phyloP scores from a whole-genome alignment of 2,888 invertebrate genomes.

The Mechanitis messenoides region DNA sequence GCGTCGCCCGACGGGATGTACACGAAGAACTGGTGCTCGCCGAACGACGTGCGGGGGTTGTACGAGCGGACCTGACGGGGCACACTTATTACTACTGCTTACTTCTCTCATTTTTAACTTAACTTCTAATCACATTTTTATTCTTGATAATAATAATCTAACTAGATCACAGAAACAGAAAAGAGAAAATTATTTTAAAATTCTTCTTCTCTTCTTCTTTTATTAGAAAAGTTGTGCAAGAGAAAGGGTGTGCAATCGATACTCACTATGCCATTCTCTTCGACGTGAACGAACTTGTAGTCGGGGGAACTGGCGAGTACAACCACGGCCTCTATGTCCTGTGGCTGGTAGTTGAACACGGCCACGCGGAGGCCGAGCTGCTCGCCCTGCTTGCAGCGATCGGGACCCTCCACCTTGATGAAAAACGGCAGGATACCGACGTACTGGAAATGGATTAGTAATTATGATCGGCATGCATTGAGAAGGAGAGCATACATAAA shows the following conservation, averaged over 20 bases:
- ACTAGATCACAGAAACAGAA: too few relatives aligned
- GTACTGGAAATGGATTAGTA: constrained; percentile 74
- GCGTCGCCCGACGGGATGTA: constrained; percentile 88
- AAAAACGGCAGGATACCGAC: constrained; percentile 94
- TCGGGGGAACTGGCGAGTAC: constrained; percentile 89
- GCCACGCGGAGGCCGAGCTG: constrained; percentile 94
- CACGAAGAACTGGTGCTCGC: constrained; percentile 96
- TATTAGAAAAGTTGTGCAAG: too few relatives aligned
- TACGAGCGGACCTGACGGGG: constrained; percentile 81
- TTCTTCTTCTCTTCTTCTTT: too few relatives aligned
- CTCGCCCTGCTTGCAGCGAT: constrained; percentile 89
- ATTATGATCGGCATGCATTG: constrained; percentile 47
- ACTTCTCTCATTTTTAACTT: too few relatives aligned
- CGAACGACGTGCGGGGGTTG: constrained; percentile 91
- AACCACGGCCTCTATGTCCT: constrained; percentile 89
- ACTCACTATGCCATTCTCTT: constrained; percentile 87
- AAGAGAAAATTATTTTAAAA: too few relatives aligned
- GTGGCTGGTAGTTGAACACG: constrained; percentile 95
- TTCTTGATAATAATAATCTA: too few relatives aligned
- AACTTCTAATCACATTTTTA: background rate
- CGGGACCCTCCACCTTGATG: constrained; percentile 95
- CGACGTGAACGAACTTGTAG: constrained; percentile 95
- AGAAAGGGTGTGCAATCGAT: background rate
- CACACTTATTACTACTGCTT: too few relatives aligned
- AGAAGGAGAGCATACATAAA: constrained; percentile 73